Conservation (phyloP, 2,797 vertebrate species). For the Myoxocephalus aenaeus region DNA sequence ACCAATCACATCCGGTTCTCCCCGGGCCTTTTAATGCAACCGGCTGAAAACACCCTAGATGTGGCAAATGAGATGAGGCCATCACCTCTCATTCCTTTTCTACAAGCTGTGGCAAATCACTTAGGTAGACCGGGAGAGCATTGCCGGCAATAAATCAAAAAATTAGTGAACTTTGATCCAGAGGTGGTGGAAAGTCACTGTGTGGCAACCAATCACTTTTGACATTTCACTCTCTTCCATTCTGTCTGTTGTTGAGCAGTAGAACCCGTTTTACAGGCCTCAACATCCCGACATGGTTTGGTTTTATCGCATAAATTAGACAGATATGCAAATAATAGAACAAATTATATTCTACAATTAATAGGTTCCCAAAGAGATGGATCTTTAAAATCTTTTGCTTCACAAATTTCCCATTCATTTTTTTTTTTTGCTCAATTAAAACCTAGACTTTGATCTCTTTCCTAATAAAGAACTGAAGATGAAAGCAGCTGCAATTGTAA, state of each 20-base stretch:
- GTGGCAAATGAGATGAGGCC: not conserved
- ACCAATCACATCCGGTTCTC: not conserved
- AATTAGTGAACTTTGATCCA: slow-evolving; percentile 3
- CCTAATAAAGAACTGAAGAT: not conserved
- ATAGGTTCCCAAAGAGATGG: not conserved
- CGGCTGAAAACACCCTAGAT: not conserved
- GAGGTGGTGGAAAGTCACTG: slow-evolving; percentile 5
- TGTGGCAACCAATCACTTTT: slow-evolving; percentile 11
- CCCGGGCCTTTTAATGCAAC: not conserved
- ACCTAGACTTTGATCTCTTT: slow-evolving; percentile 2
- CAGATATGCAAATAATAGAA: not conserved
- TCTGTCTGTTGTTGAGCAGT: not conserved
- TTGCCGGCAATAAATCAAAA: not conserved
- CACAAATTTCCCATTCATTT: not conserved
- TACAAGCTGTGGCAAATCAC: slow-evolving; percentile 15
- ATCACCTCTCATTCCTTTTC: slow-evolving; percentile 5
- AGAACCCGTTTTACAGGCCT: not conserved
- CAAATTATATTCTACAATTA: not conserved
- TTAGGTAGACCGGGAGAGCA: not conserved
- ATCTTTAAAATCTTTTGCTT: slow-evolving; percentile 7
- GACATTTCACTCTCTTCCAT: not conserved
- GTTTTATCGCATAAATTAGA: not conserved
- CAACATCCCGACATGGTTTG: not conserved
- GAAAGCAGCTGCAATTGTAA: slow-evolving; percentile 2
- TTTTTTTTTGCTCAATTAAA: slow-evolving; percentile 1